Base-by-base conservation (phyloP, 1,140 invertebrate genomes). In the Melipona quadrifasciata region DNA sequence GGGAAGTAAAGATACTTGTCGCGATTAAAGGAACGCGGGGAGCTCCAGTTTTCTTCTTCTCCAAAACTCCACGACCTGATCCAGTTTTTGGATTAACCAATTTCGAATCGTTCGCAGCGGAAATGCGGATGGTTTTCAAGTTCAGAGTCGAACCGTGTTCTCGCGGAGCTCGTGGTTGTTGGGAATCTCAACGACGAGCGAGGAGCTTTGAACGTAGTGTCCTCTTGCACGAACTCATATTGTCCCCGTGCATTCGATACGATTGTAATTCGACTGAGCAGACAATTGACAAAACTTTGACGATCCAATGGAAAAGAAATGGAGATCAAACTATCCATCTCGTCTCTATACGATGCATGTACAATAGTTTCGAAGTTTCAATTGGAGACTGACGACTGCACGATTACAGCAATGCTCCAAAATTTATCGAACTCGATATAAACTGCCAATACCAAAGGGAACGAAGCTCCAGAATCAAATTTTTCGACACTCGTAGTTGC, bases 1-100 rank as follows among this genome's bases (percentile, higher is more conserved):
- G 39, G 11, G 12, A 14, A 57, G 10, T 34, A 31, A 53, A 53
- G 39, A 47, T 47, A 47, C 39, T 39, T 47, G 31, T 24, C 73
- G 21, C 24, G 31, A 21, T 4, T 16, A 27, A 24, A 27, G 24
- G 55, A 64, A 77, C 58, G 58, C 75, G 47, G 19, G 19, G 91
- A 90, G 86, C 83, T 47, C 86, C 77, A n/a, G 53, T 70, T 39
- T 47, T 47, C 8, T 4, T 70, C n/a, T 77, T 17, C 19, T 19
- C 53, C 67, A 10, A 57, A n/a, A 71, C 24, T 71, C 5, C 34
- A 10, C 19, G 16, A 4, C 6, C 21, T 24, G 24, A 2, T 8
- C 31, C 67, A 31, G 10, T n/a, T 14, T 68, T n/a, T 39, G 31
- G 8, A 3, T 51, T 17, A 24, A 57, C 34, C 11, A 21, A 51